Conservation (phyloP, 2,888 invertebrate species). For the Amphiduros pacificus region DNA sequence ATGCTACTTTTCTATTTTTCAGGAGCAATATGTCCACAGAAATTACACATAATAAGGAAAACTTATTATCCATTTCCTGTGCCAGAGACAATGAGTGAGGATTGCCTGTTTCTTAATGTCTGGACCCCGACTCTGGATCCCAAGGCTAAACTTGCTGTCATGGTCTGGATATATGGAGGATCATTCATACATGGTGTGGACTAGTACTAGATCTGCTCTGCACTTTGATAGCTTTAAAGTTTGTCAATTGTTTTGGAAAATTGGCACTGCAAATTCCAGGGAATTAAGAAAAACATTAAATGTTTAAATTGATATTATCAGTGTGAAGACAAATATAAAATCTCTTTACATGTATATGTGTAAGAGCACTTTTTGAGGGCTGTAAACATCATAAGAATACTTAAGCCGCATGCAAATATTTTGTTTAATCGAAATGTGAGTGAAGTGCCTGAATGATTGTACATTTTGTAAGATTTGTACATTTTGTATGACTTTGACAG, state of each 20-base stretch:
- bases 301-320: neutral
- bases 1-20: no score
- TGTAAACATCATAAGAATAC: no score
- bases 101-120: constrained; percentile 47
- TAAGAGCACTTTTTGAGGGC: no score
- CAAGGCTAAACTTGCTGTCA: constrained; percentile 37
- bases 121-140: constrained; percentile 45
- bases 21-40: constrained; percentile 26
- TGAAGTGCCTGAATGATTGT: no score
- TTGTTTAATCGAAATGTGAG: no score
- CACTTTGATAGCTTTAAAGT: no score
- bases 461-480: no score
- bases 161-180: constrained; percentile 56
- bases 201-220: no score
- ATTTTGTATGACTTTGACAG: no score
- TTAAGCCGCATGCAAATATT: no score
- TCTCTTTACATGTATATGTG: neutral
- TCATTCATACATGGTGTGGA: constrained; percentile 33
- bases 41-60: neutral
- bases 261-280: no score
- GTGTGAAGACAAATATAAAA: neutral
- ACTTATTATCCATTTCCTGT: constrained; percentile 8
- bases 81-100: constrained; percentile 33
- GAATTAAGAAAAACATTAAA: neutral
- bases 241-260: no score